Evolutionary conservation across 2,888 invertebrate genomes (phyloP).

Genomic region (Capitulum mitella): DNA sequence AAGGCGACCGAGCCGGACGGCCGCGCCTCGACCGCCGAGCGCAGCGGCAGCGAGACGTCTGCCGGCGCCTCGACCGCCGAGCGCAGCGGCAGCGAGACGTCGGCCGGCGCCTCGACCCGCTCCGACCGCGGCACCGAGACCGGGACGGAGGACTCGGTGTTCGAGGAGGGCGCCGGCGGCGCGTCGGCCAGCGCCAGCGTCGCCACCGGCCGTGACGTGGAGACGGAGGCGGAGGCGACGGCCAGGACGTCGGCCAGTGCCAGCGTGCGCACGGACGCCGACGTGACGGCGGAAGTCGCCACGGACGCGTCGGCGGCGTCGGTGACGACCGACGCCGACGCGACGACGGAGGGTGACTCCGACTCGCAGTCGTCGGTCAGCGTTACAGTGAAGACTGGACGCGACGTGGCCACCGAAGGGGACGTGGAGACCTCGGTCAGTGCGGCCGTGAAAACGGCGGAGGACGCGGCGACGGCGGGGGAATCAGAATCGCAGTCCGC

Average conservation of each 20-base stretch:
- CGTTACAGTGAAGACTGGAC: background rate
- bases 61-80: background rate
- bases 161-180: background rate
- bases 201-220: background rate
- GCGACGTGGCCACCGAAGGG: background rate
- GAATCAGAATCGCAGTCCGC: background rate
- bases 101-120: too few species aligned
- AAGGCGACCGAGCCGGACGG: slow-evolving; percentile 14
- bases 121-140: too few species aligned
- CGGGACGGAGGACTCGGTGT: too few species aligned
- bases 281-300: background rate
- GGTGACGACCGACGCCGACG: background rate
- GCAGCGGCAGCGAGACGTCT: background rate
- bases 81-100: background rate
- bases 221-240: background rate
- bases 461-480: background rate
- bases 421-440: background rate
- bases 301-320: background rate
- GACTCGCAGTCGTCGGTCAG: background rate
- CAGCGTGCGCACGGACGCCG: background rate
- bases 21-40: background rate
- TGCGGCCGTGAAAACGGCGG: background rate
- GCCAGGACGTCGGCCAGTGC: background rate
- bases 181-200: background rate
- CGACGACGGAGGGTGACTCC: background rate